phyloP scores from a whole-genome alignment of 2,113 vertebrate genomes.

The Urocynchramus pylzowi region DNA sequence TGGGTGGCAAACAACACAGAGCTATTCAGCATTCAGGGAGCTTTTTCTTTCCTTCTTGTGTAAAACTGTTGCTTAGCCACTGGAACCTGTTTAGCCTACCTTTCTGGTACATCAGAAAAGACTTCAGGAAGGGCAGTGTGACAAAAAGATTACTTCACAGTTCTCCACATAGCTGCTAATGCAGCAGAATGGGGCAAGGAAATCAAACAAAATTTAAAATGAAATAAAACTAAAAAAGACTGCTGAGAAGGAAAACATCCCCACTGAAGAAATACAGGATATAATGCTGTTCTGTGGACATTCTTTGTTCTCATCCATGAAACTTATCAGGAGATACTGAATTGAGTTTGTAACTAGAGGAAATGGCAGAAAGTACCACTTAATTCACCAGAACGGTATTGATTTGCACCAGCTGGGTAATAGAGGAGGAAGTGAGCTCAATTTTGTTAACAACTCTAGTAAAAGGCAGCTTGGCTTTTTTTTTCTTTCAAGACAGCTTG shows the following conservation, averaged over 20 bases:
- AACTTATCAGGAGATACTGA: not conserved
- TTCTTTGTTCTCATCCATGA: not conserved
- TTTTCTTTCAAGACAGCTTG: not conserved
- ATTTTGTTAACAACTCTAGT: not conserved
- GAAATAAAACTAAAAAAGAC: not conserved
- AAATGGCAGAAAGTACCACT: not conserved
- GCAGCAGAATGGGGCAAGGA: not conserved
- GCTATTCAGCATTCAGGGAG: not conserved
- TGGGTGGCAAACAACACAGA: not conserved
- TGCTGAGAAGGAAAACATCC: not conserved
- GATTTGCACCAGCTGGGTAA: slow-evolving; percentile 23
- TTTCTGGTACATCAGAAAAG: not conserved
- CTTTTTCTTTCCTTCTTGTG: not conserved
- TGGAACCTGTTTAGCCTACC: not conserved
- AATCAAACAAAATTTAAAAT: not conserved
- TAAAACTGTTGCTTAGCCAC: not conserved
- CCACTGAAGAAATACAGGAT: not conserved
- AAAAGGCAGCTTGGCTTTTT: not conserved
- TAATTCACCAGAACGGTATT: not conserved
- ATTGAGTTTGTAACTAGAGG: not conserved
- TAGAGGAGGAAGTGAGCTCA: not conserved
- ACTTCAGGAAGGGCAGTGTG: not conserved
- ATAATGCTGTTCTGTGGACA: not conserved
- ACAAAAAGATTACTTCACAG: not conserved
- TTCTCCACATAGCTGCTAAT: not conserved